Percentiles rank a stretch among this genome's conserved stretches.
Conservation (phyloP, 2,113 vertebrate species). For the Eulemur macaco region DNA sequence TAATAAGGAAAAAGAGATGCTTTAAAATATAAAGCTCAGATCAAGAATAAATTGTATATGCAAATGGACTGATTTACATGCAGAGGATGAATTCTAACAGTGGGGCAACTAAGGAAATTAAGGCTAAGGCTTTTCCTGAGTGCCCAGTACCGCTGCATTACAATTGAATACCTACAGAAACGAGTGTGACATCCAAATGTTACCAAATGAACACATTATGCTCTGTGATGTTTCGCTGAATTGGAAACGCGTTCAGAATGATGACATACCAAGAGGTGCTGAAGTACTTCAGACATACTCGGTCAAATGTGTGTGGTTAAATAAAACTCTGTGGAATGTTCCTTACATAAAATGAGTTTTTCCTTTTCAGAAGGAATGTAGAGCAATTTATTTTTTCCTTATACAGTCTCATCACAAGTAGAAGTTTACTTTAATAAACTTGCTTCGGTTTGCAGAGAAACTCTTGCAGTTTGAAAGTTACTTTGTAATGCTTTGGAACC, state of each 20-base stretch:
- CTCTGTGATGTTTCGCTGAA: slow-evolving; percentile 66
- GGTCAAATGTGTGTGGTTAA: slow-evolving; percentile 53
- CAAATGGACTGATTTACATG: slow-evolving; percentile 74
- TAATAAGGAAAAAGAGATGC: slow-evolving; percentile 50
- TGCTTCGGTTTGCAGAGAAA: slow-evolving; percentile 55
- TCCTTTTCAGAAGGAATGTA: slow-evolving; percentile 62
- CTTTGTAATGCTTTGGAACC: slow-evolving; percentile 9
- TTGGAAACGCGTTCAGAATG: slow-evolving; percentile 59
- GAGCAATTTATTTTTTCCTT: slow-evolving; percentile 61
- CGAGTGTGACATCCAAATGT: slow-evolving; percentile 66
- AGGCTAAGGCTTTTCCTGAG: slow-evolving; percentile 37
- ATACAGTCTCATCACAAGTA: slow-evolving; percentile 34
- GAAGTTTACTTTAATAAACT: slow-evolving; percentile 54
- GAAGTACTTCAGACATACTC: slow-evolving; percentile 60
- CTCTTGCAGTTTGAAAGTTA: slow-evolving; percentile 48
- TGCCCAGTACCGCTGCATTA: slow-evolving; percentile 60
- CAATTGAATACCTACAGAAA: slow-evolving; percentile 67
- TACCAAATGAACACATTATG: slow-evolving; percentile 61
- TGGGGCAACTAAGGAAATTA: slow-evolving; percentile 64
- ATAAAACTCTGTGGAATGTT: slow-evolving; percentile 58
- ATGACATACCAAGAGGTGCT: slow-evolving; percentile 45
- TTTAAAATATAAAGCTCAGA: slow-evolving; percentile 68
- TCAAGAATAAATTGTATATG: slow-evolving; percentile 70
- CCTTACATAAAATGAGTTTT: slow-evolving; percentile 62
- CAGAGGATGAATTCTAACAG: slow-evolving; percentile 45